phyloP scores from a whole-genome alignment of 2,797 vertebrate species.

The Argentina silus region DNA sequence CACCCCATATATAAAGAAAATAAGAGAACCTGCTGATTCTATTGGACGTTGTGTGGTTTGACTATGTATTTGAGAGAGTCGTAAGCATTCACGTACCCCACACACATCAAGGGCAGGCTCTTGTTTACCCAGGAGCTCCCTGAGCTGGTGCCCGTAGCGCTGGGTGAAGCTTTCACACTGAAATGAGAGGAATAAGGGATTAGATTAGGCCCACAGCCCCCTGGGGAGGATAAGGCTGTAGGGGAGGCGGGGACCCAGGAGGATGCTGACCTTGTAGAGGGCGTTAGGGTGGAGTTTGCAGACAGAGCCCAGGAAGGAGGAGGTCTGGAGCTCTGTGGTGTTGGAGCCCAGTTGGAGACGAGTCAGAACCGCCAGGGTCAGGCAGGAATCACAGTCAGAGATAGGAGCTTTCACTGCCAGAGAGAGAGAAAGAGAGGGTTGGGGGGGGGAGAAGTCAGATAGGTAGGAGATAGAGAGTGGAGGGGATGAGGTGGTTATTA shows the following conservation, averaged over 20 bases:
- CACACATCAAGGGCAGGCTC: constrained; percentile 50
- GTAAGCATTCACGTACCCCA: constrained; percentile 57
- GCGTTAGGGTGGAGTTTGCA: constrained; percentile 47
- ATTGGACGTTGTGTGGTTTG: not conserved
- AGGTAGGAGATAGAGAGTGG: too few species aligned
- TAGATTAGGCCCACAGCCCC: not conserved
- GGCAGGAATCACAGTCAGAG: constrained; percentile 52
- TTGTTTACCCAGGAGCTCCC: constrained; percentile 35
- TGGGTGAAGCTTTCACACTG: constrained; percentile 68
- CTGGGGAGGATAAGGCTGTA: not conserved
- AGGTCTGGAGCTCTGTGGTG: constrained; percentile 46
- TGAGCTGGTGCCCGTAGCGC: constrained; percentile 46
- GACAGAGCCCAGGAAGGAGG: constrained; percentile 41
- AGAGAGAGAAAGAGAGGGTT: not conserved
- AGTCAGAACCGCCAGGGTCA: constrained; percentile 46
- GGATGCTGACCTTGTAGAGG: constrained; percentile 40
- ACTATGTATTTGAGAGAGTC: not conserved
- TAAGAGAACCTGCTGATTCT: not conserved
- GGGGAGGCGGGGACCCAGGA: too few species aligned
- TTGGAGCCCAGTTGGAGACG: constrained; percentile 50
- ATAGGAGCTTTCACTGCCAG: constrained; percentile 4
- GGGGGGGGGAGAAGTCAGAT: not conserved
- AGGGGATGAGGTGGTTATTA: not conserved
- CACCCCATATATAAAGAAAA: not conserved
- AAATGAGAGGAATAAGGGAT: not conserved